Conservation (phyloP, 2,888 invertebrate genomes). For the Acleris cristana region DNA sequence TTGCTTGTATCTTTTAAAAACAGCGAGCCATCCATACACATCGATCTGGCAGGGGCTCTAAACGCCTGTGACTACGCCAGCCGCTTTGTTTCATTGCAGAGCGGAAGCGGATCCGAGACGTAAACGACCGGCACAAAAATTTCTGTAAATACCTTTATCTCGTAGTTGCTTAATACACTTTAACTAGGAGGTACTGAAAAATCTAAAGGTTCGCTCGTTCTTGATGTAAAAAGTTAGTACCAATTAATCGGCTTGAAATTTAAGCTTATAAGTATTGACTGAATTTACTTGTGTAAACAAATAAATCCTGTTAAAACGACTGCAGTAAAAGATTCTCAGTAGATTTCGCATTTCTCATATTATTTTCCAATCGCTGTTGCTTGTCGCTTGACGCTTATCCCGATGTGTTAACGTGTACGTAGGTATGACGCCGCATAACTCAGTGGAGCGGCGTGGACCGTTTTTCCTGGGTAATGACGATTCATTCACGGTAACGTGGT, state of each 20-base stretch:
- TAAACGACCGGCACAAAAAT: background rate
- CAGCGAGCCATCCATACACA: conserved; percentile 45
- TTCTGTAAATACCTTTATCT: background rate
- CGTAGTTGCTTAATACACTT: background rate
- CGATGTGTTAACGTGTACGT: conserved; percentile 19
- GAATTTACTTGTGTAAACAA: no score
- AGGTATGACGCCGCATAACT: conserved; percentile 37
- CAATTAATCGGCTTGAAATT: no score
- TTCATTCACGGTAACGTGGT: conserved; percentile 50
- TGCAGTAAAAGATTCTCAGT: no score
- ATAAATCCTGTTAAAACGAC: no score
- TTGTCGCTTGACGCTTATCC: conserved; percentile 2
- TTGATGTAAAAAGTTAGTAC: no score
- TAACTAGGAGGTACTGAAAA: background rate
- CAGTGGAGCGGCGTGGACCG: conserved; percentile 31
- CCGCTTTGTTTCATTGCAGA: conserved; percentile 19
- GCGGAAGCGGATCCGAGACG: conserved; percentile 15
- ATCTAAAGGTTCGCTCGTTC: no score
- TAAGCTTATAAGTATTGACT: no score
- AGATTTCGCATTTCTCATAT: no score
- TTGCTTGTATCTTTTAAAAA: conserved; percentile 40
- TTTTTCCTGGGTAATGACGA: conserved; percentile 48
- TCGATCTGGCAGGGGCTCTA: conserved; percentile 39
- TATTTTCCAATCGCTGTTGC: conserved; percentile 8
- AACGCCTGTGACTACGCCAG: conserved; percentile 26